phyloP scores from a whole-genome alignment of 2,888 invertebrate species.

The Melieria picta region DNA sequence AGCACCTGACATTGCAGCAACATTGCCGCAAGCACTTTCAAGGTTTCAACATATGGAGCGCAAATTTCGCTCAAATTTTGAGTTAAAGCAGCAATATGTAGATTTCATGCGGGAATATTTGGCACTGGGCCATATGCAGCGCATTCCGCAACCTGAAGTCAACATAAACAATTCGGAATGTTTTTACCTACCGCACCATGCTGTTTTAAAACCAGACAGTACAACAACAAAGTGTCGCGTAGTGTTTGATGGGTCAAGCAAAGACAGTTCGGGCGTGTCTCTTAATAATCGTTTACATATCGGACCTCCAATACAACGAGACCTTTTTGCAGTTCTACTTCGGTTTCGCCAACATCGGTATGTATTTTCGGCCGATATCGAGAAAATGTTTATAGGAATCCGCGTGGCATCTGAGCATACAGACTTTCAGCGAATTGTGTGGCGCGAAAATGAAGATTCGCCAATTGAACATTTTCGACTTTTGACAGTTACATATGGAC shows the following conservation, averaged over 20 bases:
- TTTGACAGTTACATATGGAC: background rate
- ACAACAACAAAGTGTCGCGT: slow-evolving; percentile 36
- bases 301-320: slow-evolving; percentile 21
- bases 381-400: slow-evolving; percentile 28
- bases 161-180: slow-evolving; percentile 13
- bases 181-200: slow-evolving; percentile 42
- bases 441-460: background rate
- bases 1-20: slow-evolving; percentile 3
- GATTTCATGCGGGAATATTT: slow-evolving; percentile 40
- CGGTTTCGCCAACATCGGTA: slow-evolving; percentile 9
- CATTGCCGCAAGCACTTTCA: slow-evolving; percentile 9
- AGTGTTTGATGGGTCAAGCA: slow-evolving; percentile 32
- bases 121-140: slow-evolving; percentile 36
- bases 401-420: background rate
- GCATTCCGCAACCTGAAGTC: slow-evolving; percentile 20
- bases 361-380: slow-evolving; percentile 29
- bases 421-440: background rate
- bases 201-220: slow-evolving; percentile 39
- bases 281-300: slow-evolving; percentile 27
- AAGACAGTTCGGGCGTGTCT: slow-evolving; percentile 14
- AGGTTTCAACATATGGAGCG: slow-evolving; percentile 16
- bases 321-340: slow-evolving; percentile 19
- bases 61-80: slow-evolving; percentile 24
- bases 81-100: slow-evolving; percentile 29
- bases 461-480: background rate